Evolutionary conservation across 2,888 invertebrate genomes (phyloP), one percentile per base, ranked within the genome.

Genomic region (Brachypterus glaber): DNA sequence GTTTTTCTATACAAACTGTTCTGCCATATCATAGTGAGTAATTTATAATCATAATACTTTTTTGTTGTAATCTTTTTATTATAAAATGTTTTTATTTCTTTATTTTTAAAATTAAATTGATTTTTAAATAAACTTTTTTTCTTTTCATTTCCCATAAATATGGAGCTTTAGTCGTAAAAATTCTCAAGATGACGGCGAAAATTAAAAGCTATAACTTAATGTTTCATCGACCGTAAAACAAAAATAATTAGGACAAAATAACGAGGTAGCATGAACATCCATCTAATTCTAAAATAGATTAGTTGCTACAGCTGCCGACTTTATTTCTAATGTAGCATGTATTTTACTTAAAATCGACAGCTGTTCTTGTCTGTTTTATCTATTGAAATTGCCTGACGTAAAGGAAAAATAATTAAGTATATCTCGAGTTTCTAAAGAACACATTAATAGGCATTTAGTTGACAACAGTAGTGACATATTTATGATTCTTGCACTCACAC

Each of bases 371-470:
- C 40, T 43, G 33, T 39, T 40, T 44, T 31, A 25, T 39, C 27
- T 9, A 45, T 42, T 45, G 38, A 39, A 27, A 27, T 13, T 14
- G 34, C 17, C 33, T 49, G 55, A 56, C 55, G 53, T 53, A 53
- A 26, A 52, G 55, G 40, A 50, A 52, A 54, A 49, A 41, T n/a
- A 34, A 33, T 8, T 18, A 26, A 37, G 8, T 38, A 43, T 55
- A 50, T 55, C 55, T 54, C 53, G 53, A 56, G 60, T 64, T 64
- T 63, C 62, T 57, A 61, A 63, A 64, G 63, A 64, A 59, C 62
- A 59, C 64, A 65, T 65, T 65, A 63, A 65, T 65, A 63, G 64
- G 64, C 62, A 63, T 64, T 64, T 64, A 64, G 61, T 62, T 62
- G 65, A 64, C 64, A 64, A 64, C 64, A 54, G 59, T 62, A 61